Evolutionary conservation across 30 jellyfish, hydroid and myxozoan genomes (phyloP), one percentile per base, ranked within the genome.

Genomic region (Calvadosia cruxmelitensis): DNA sequence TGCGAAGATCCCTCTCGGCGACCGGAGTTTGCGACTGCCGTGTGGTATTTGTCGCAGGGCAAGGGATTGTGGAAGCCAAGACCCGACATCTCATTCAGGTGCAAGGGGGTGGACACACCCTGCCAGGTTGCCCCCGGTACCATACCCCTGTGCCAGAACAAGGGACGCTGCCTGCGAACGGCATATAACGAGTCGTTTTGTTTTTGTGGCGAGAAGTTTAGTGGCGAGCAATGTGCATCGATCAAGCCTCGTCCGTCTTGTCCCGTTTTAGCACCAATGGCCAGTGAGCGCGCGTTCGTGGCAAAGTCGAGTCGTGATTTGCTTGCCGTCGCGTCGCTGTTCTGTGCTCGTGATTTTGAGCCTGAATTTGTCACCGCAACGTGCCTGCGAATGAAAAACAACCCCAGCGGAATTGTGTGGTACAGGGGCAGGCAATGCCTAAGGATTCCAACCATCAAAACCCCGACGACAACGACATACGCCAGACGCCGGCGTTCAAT

Each of bases 1-100:
- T 78, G 69, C 23, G 42, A 24, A 27, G 78, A 63, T 50, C 42
- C 68, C 52, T 51, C 84, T 0, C 26, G 53, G 30, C 63, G 77
- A 27, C 92, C 92, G 2, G 92, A 78, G 32, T 69, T 36, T 35
- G 49, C 69, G 27, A 68, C 83, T 35, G 66, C 70, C 27, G 34
- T 1, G 32, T 78, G 92, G 92, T 33, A 69, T 28, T 3, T 23
- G 25, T 15, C 61, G 29, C 52, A 29, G 3, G 85, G 72, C 1
- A 27, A 30, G 1, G 7, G 31, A 3, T 69, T 78, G 77, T 25
- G 23, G 50, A 20, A 27, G 29, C 42, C 57, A 1, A 1, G 67
- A 7, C 1, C 15, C 63, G 57, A 73, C 5, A 30, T 36, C 31
- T 52, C 72, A 27, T 33, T 61, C 24, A 72, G 78, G 2, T 69